Evolutionary conservation across 2,797 vertebrate species (phyloP), one percentile per base, ranked within the genome.

Genomic region (Coregonus sp.): DNA sequence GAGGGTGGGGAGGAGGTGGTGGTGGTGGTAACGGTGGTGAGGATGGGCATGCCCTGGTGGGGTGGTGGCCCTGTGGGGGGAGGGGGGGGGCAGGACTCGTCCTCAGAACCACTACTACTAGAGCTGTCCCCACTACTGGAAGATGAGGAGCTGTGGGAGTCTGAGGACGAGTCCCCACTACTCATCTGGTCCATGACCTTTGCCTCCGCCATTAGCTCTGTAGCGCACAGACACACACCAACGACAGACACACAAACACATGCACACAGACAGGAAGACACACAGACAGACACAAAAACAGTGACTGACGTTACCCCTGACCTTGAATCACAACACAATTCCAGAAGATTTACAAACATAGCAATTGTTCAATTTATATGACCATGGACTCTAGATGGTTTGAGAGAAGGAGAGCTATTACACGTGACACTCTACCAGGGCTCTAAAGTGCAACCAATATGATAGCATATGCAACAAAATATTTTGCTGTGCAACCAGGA

Each of bases 141-240:
- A 16, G 97, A 96, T 0, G 97, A 98, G 71, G 97, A 97, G 93
- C 96, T 97, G 91, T 96, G 96, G 59, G 97, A 98, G 83, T 94
- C 95, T 0, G 96, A 97, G 15, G 97, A 99, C 92, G 97, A 97
- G 89, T 96, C 96, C 1, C 96, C 94, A 78, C 95, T 98, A 91
- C 96, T 97, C 95, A 99, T 93, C 93, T 98, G 97, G 86, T 97
- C 96, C 94, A 99, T 97, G 78, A 96, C 91, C 67, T 93, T 96
- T 0, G 96, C 98, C 92, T 99, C 98, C 15, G 97, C 97, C 93
- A 98, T 98, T 87, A 99, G 84, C 87, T 99, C 98, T 99, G 65
- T 47, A 2, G 37, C 5, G 56, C 6, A 16, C 9, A 63, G 35
- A 67, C 14, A 31, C 9, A 74, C 35, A 4, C 40, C 25, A 25